phyloP scores from a whole-genome alignment of 1,140 invertebrate species.

The Stenopsyche tienmushanensis region DNA sequence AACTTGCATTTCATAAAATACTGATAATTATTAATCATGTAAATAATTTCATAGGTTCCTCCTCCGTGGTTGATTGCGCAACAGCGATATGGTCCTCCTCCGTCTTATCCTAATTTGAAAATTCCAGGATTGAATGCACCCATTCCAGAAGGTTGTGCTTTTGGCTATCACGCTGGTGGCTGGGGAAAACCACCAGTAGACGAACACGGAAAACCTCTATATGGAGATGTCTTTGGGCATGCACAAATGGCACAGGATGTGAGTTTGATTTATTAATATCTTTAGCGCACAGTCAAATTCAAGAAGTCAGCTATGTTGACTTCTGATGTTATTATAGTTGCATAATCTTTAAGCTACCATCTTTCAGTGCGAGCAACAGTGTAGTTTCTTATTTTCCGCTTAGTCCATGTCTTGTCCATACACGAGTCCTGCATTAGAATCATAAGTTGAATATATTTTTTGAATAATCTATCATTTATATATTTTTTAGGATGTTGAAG shows the following conservation, averaged over 20 bases:
- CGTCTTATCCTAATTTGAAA: slow-evolving; percentile 98
- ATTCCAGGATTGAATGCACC: slow-evolving; percentile 93
- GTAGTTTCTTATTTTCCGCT: slow-evolving; percentile 5
- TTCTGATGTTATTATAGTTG: neutral
- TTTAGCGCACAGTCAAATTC: neutral
- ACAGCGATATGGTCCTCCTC: slow-evolving; percentile 98
- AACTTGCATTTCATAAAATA: no score
- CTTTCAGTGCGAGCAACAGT: neutral
- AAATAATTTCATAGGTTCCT: slow-evolving; percentile 65
- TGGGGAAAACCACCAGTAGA: slow-evolving; percentile 99
- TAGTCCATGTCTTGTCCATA: no score
- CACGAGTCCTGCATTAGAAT: no score
- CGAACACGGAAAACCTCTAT: slow-evolving; percentile 94
- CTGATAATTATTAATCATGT: neutral
- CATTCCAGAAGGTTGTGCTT: slow-evolving; percentile 94
- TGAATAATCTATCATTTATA: slow-evolving; percentile 10
- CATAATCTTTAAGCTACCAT: neutral
- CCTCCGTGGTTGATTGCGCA: slow-evolving; percentile 99
- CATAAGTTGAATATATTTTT: no score
- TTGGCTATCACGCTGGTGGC: slow-evolving; percentile 98
- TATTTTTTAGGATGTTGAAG: slow-evolving; percentile 65
- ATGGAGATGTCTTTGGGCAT: slow-evolving; percentile 97
- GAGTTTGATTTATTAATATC: slow-evolving; percentile 42
- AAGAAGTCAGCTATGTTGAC: neutral
- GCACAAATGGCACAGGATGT: slow-evolving; percentile 64